These are phyloP conservation scores for Plagiodera versicolora DNA, from an alignment of 2,888 invertebrate genomes.

Conservation along the genomic window DNA sequence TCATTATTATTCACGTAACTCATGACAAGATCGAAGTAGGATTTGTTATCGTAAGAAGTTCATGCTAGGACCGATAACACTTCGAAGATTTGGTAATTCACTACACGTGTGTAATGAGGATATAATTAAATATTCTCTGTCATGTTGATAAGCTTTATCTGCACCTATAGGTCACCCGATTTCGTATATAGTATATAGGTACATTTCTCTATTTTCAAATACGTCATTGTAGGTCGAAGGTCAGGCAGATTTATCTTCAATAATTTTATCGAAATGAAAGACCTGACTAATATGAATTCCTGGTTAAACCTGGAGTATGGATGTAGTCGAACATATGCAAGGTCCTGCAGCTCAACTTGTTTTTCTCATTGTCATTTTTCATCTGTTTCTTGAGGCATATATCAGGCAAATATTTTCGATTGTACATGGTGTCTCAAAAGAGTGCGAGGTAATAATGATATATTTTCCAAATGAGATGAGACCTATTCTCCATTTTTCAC, in stretches of 20 bases:
- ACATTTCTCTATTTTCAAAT: background rate
- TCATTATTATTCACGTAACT: too few relatives aligned
- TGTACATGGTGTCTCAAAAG: too few relatives aligned
- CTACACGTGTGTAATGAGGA: background rate
- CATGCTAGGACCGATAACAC: background rate
- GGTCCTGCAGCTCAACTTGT: too few relatives aligned
- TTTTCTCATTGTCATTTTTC: too few relatives aligned
- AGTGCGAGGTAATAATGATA: too few relatives aligned
- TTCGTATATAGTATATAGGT: background rate
- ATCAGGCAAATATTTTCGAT: too few relatives aligned
- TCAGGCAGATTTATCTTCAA: background rate
- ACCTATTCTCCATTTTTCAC: too few relatives aligned
- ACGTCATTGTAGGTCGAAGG: background rate
- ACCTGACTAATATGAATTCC: background rate
- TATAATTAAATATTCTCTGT: background rate
- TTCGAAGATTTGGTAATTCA: background rate
- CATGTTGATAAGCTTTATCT: background rate
- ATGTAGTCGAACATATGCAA: too few relatives aligned
- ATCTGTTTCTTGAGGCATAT: too few relatives aligned
- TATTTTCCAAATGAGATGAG: too few relatives aligned
- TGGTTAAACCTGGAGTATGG: background rate
- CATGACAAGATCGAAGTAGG: background rate
- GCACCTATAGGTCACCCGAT: background rate
- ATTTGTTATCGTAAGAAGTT: background rate
- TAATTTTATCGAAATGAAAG: background rate